Base-by-base conservation (phyloP, 2,797 vertebrate genomes). In the Dallia pectoralis region DNA sequence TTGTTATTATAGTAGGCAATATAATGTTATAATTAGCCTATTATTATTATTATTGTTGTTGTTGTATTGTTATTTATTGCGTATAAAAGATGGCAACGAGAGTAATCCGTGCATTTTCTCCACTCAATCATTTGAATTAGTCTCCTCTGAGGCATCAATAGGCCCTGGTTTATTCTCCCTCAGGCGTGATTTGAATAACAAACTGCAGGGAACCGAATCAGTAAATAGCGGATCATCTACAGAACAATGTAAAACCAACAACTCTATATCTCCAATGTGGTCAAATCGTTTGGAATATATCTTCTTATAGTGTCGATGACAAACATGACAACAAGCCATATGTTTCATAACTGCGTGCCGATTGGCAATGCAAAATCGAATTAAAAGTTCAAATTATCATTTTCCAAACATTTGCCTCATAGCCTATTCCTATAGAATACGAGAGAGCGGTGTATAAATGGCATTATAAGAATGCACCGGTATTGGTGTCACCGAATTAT, bases 151-250 rank as follows among this genome's bases (percentile, higher is more conserved):
- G 67, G 15, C 33, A 72, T 68, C 56, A 67, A 72, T n/a, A 19
- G 33, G 5, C 19, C 63, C 1, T 47, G 61, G 15, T 67, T 47
- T 4, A 53, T 61, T 69, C 11, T 69, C 75, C 49, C 71, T 12
- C 76, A 71, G 29, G 30, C 81, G 49, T 70, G 77, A 73, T 74
- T 74, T 78, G 51, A 77, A 76, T 74, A 73, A 61, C n/a, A 78
- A 51, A 48, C 71, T 77, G 44, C 53, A n/a, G 77, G 27, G 53
- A 22, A 65, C 48, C 27, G 48, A n/a, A 74, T 14, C 44, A 56
- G 47, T 70, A 51, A 18, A 11, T 56, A 69, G 67, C 49, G 59
- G 4, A 47, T 36, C 12, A 36, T 66, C 11, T 33, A 32, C 18
- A 44, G 11, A 53, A 49, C 22, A 69, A 61, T 29, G 69, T 49